Percentiles rank a stretch among this genome's conserved stretches.
phyloP scores from a whole-genome alignment of 2,113 vertebrate species.

The Labeo catla region DNA sequence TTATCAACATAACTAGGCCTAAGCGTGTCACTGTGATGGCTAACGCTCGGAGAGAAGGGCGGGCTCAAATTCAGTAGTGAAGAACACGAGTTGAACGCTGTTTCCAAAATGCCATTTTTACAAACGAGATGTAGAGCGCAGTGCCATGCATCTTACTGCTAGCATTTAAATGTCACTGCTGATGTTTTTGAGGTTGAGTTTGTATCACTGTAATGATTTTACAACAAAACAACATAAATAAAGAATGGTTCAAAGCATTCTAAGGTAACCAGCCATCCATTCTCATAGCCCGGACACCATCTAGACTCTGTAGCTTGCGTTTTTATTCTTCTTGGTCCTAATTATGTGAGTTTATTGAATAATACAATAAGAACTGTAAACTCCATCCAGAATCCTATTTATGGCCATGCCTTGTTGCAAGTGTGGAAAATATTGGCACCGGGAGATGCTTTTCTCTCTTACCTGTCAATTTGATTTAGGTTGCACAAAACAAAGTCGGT shows the following conservation, averaged over 20 bases:
- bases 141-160: conserved; percentile 26
- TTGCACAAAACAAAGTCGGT: conserved; percentile 33
- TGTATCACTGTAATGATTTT: conserved; percentile 33
- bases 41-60: not conserved
- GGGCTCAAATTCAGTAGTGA: not conserved
- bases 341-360: not conserved
- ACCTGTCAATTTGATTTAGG: conserved; percentile 38
- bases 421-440: conserved; percentile 16
- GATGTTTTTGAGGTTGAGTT: conserved; percentile 34
- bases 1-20: conserved; percentile 28
- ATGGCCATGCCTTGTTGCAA: not conserved
- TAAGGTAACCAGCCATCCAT: not conserved
- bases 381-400: not conserved
- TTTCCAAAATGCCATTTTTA: conserved; percentile 47
- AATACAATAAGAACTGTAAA: not conserved
- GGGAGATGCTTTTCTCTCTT: conserved; percentile 34
- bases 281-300: not conserved
- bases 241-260: not conserved
- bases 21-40: conserved; percentile 41
- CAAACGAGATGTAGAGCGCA: conserved; percentile 17
- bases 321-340: not conserved
- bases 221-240: conserved; percentile 7
- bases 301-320: not conserved
- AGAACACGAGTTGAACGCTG: conserved; percentile 19
- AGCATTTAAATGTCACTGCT: conserved; percentile 43